Evolutionary conservation across 2,888 invertebrate species (phyloP), one percentile per base, ranked within the genome.

Genomic region (Temnothorax unifasciatus): DNA sequence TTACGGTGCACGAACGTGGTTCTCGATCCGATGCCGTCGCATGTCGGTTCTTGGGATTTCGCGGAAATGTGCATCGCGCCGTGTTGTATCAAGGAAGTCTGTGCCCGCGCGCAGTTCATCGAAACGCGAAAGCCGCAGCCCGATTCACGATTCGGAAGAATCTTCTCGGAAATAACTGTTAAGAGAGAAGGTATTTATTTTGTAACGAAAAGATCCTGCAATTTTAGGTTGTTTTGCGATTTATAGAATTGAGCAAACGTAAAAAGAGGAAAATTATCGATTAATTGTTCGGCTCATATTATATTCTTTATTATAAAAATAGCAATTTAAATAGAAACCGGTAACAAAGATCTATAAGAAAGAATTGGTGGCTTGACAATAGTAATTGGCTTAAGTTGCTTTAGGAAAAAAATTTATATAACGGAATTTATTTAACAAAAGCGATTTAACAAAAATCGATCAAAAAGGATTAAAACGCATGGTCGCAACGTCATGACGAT

Each of bases 1-100:
- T 93, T 92, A 92, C 88, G 89, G 91, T 91, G 90, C 89, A 91
- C 85, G 84, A 66, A 52, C 82, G 77, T 82, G 66, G 64, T 75
- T 57, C 82, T 74, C 41, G 81, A 61, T 25, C 86, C 61, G 47
- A 73, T 68, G 47, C 85, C 68, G 79, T 34, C 81, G 66, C 50
- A 77, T 68, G 52, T 66, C 76, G 88, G 64, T 81, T 81, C 83
- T 71, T 69, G 69, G 61, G n/a, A n/a, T 84, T 85, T 83, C 85
- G 83, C 73, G 83, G 84, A 87, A 66, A 89, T 87, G 71, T 63
- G 21, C 71, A 59, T 47, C 85, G 77, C 74, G 74, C 61, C 85
- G 68, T 81, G 64, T 21, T 86, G 61, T 73, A 76, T n/a, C 83
- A 75, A 85, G 84, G 87, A 90, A 88, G 87, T 84, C 68, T 34